Base-by-base conservation (phyloP, 2,888 invertebrate species). In the Pseudococcus jackbeardsleyi region DNA sequence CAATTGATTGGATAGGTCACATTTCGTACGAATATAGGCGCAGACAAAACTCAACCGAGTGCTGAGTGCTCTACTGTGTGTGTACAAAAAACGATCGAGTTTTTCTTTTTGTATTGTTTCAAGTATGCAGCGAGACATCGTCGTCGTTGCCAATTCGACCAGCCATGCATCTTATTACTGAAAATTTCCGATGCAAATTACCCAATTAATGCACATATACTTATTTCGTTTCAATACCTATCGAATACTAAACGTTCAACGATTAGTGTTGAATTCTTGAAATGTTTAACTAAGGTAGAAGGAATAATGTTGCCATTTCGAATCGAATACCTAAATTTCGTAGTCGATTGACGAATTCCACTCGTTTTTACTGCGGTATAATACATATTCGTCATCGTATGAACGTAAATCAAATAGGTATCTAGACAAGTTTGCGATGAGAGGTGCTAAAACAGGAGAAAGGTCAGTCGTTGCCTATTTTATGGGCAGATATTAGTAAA, bases 161-260 rank as follows among this genome's bases (percentile, higher is more conserved):
- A 9, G 7, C 19, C 7, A 59, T 50, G 9, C 12, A 54, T 17
- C 5, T 54, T 59, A 59, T 59, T 11, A 12, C 33, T 72, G 26
- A 72, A 72, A 72, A 12, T 33, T 12, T 33, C 33, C 68, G 26
- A 72, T 72, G 68, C 68, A 72, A 72, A 72, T 72, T 72, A 72
- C 68, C n/a, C 68, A 26, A 72, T 72, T 72, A 72, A 72, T 72
- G 33, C 33, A 72, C 68, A 72, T 59, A 33, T 33, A 72, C 68
- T 33, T 59, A 33, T 33, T 33, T 33, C 26, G 26, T 33, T 33
- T 3, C 26, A 33, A 33, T 59, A n/a, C 9, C 19, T 59, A 12
- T 33, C 3, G 33, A 72, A 72, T 33, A 33, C 12, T 26, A 33
- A 72, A 72, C 3, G 15, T 72, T 72, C 15, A 33, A 72, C 68